Base-by-base conservation (phyloP, 2,797 vertebrate species). In the Peromyscus eremicus region DNA sequence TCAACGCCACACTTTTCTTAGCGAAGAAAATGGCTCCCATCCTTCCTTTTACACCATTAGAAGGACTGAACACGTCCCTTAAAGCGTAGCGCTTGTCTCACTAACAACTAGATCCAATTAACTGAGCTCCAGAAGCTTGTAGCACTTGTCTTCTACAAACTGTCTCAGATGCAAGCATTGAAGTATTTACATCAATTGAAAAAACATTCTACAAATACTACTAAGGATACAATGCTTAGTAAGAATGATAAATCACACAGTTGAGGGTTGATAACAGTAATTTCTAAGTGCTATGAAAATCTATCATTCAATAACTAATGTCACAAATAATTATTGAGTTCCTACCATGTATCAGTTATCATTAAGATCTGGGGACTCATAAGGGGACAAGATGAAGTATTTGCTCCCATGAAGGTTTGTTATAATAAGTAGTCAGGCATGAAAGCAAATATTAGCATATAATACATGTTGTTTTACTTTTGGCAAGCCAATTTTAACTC, bases 51-150 rank as follows among this genome's bases (percentile, higher is more conserved):
- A 89, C 82, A 52, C 57, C 55, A 94, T 97, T 92, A 97, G 71
- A 43, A 80, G 12, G 37, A 95, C 46, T 76, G 43, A 91, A 95
- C 71, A 90, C 71, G 77, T 80, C 46, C 91, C 55, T 86, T 85
- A 90, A 95, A 96, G 62, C 14, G 34, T 40, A 71, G 25, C 43
- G 57, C 90, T 93, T 92, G 29, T 94, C 97, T 94, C 49, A 43
- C 96, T 97, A 96, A 91, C 82, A 94, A 96, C 96, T 60, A 66
- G 77, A 91, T 37, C 46, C 94, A 94, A 85, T 94, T 96, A 97
- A 96, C 52, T 55, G 66, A 94, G 73, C 92, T 92, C 75, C 77
- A 91, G 89, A 19, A 91, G 49, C 68, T 86, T 55, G 77, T 55
- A 86, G 37, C 43, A 76, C 34, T 93, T 92, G 23, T 94, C 52